Conservation (phyloP, 2,888 invertebrate genomes). For the Conops quadrifasciatus region DNA sequence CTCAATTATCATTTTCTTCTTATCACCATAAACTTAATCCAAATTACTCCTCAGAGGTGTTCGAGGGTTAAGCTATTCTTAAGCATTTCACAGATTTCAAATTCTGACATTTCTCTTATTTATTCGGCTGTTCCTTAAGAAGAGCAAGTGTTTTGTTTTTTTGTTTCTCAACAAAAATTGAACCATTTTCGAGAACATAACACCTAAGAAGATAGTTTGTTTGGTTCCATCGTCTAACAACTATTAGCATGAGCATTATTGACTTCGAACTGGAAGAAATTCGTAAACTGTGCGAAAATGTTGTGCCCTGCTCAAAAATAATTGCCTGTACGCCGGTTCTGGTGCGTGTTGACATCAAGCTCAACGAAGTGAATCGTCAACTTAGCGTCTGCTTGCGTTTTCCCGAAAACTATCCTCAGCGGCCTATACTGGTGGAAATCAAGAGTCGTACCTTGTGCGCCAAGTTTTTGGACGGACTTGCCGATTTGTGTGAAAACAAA, state of each 20-base stretch:
- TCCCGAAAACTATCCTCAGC: conserved; percentile 70
- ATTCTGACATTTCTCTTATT: conserved; percentile 13
- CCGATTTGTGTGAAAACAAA: conserved; percentile 70
- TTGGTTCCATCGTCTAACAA: not conserved
- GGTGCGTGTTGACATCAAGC: conserved; percentile 74
- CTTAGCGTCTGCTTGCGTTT: conserved; percentile 74
- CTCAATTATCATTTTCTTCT: not conserved
- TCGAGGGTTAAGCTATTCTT: not conserved
- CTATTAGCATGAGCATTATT: conserved; percentile 70
- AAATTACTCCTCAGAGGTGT: not conserved
- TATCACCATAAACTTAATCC: not conserved
- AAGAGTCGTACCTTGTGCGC: conserved; percentile 75
- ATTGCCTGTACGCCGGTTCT: conserved; percentile 74
- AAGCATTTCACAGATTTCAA: not conserved
- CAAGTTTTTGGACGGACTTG: conserved; percentile 71
- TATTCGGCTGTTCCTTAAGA: not conserved
- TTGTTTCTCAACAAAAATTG: not conserved
- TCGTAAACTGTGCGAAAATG: conserved; percentile 71
- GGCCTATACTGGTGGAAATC: conserved; percentile 71
- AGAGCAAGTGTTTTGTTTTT: not conserved
- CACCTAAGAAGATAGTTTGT: not conserved
- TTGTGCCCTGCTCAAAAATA: conserved; percentile 71
- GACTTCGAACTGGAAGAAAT: conserved; percentile 74
- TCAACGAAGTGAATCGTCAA: conserved; percentile 68
- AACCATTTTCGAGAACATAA: not conserved